phyloP scores from a whole-genome alignment of 2,888 invertebrate species.

The Lamellibrachia columna region DNA sequence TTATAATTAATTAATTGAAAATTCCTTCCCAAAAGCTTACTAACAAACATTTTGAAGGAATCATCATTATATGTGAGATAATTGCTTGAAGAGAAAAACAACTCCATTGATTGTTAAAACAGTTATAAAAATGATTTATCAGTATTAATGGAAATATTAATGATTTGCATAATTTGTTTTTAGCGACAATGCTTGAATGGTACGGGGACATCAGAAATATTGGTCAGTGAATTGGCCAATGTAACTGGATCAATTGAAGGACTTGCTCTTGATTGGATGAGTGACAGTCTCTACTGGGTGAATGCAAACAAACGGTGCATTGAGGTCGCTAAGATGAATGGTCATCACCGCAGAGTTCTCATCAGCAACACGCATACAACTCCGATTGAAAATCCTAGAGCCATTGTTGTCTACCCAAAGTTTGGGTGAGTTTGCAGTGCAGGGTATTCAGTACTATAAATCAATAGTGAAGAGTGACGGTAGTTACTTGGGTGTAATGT shows the following conservation, averaged over 20 bases:
- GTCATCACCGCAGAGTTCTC: slow-evolving; percentile 81
- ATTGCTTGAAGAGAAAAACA: too few relatives aligned
- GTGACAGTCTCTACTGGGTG: slow-evolving; percentile 86
- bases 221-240: slow-evolving; percentile 72
- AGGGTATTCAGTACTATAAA: too few relatives aligned
- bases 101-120: neutral
- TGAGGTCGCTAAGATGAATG: slow-evolving; percentile 81
- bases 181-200: slow-evolving; percentile 72
- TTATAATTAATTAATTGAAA: too few relatives aligned
- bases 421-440: slow-evolving; percentile 70
- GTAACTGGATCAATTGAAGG: slow-evolving; percentile 78
- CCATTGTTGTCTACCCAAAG: slow-evolving; percentile 85
- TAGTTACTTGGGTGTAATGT: neutral
- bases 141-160: neutral
- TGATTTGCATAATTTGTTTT: slow-evolving; percentile 23
- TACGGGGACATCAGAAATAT: slow-evolving; percentile 72
- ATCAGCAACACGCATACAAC: slow-evolving; percentile 70
- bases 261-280: slow-evolving; percentile 89
- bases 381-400: slow-evolving; percentile 75
- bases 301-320: slow-evolving; percentile 80
- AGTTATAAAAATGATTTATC: neutral
- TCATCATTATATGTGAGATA: too few relatives aligned
- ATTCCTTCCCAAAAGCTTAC: too few relatives aligned
- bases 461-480: neutral
- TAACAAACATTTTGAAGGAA: too few relatives aligned